These are phyloP conservation scores for Drosophila nebulosa DNA, from an alignment of 1,140 invertebrate genomes.

Conservation along the genomic window DNA sequence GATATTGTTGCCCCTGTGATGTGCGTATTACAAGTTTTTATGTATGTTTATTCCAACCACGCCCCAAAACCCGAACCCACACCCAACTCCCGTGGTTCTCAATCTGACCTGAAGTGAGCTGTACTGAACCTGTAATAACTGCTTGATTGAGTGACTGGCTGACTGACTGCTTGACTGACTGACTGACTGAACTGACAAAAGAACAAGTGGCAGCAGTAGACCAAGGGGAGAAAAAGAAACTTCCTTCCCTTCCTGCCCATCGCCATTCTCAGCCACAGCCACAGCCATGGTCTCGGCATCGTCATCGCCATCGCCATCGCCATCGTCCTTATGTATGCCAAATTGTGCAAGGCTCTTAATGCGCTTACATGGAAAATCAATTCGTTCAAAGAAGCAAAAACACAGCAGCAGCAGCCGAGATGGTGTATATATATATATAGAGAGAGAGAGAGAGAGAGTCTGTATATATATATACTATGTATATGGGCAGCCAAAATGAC, in stretches of 20 bases:
- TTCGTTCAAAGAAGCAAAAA: conserved; percentile 33
- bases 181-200: background rate
- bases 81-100: background rate
- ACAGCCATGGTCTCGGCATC: too few species aligned
- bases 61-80: background rate
- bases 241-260: background rate
- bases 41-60: conserved; percentile 21
- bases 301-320: background rate
- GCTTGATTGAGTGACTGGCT: conserved; percentile 14
- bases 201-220: background rate
- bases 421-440: background rate
- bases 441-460: too few species aligned
- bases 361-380: conserved; percentile 71
- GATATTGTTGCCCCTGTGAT: background rate
- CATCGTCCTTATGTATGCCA: conserved; percentile 2
- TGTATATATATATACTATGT: background rate
- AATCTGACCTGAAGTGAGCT: background rate
- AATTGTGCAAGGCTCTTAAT: conserved; percentile 53
- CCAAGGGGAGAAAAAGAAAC: background rate
- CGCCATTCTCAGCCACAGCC: conserved; percentile 8
- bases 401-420: background rate
- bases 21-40: conserved; percentile 29
- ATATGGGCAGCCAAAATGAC: conserved; percentile 5
- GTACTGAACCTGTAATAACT: conserved; percentile 49
- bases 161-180: background rate